Percentiles rank a stretch among this genome's conserved stretches.
phyloP scores from a whole-genome alignment of 2,113 vertebrate species.

The Eulemur macaco region DNA sequence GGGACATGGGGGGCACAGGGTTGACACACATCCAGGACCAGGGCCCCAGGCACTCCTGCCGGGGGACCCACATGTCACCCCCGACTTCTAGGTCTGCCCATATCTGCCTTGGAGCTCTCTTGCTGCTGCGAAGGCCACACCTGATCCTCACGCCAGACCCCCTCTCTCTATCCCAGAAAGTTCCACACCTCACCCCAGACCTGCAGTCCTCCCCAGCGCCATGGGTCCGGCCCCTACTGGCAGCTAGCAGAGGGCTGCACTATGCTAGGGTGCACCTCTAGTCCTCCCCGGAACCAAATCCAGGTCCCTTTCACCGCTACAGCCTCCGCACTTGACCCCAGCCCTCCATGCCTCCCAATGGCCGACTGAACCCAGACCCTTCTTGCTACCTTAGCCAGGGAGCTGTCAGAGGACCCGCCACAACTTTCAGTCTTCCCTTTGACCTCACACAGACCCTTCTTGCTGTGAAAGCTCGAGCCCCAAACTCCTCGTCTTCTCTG shows the following conservation, averaged over 20 bases:
- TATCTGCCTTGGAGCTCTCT: neutral
- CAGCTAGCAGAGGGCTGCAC: neutral
- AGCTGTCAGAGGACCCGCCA: neutral
- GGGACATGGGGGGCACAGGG: neutral
- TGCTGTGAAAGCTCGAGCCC: neutral
- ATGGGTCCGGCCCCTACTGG: neutral
- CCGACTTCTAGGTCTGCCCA: neutral
- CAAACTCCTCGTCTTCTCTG: neutral
- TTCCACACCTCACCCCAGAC: neutral
- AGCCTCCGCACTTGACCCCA: neutral
- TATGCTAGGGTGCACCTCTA: neutral
- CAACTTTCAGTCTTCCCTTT: neutral
- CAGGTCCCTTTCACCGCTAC: neutral
- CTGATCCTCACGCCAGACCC: too few relatives aligned
- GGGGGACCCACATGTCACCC: neutral
- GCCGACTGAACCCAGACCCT: neutral
- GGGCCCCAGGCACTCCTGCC: neutral
- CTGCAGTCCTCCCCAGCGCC: neutral
- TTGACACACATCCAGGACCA: accelerated
- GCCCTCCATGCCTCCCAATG: neutral
- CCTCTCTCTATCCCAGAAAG: neutral
- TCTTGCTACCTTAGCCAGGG: neutral
- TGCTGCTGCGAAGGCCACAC: neutral
- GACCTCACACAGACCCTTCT: neutral
- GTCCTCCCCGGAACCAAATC: neutral